Base-by-base conservation (phyloP, 2,888 invertebrate genomes). In the Scaptomyza reducta region DNA sequence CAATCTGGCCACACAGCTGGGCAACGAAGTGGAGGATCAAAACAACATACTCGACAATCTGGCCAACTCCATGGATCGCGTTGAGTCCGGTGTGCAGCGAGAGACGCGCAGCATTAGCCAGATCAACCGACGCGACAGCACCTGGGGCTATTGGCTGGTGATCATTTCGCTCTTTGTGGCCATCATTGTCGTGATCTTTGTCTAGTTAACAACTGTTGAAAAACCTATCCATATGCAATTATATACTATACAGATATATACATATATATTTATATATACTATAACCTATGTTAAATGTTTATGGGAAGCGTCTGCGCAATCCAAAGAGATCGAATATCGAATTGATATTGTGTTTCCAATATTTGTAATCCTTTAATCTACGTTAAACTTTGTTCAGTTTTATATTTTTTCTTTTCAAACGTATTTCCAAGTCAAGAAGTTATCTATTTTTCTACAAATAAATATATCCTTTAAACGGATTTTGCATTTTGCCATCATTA, bases 11-110 rank as follows among this genome's bases (percentile, higher is more conserved):
- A 92, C 94, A 47, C 95, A 94, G 49, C 95, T 97, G 76, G 94
- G 94, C 11, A 93, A 93, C 82, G 97, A 97, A 92, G 96, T 96
- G 0, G 95, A 95, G 82, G 91, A 94, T 73, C 96, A 97, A 85
- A 96, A 96, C 93, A 96, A 95, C 87, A 94, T 97, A 61, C 93
- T 97, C 70, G 96, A 96, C 84, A 95, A 95, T 90, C 93, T 97
- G 70, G 94, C 94, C 1, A 94, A 94, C 66, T 94, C 94, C 65
- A 94, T 96, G 89, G 96, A 96, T 67, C 91, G 93, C 63, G 96
- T 96, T 1, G 94, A 95, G 80, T 92, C 93, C n/a, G 92, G 95
- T 50, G 92, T 97, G 18, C 92, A 93, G 53, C 93, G 92, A 29
- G 96, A 95, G 89, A 96, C 96, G 0, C 92, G 93, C 22, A 93